Evolutionary conservation across 2,888 invertebrate genomes (phyloP), one percentile per base, ranked within the genome.

Genomic region (Heteropelma amictum): DNA sequence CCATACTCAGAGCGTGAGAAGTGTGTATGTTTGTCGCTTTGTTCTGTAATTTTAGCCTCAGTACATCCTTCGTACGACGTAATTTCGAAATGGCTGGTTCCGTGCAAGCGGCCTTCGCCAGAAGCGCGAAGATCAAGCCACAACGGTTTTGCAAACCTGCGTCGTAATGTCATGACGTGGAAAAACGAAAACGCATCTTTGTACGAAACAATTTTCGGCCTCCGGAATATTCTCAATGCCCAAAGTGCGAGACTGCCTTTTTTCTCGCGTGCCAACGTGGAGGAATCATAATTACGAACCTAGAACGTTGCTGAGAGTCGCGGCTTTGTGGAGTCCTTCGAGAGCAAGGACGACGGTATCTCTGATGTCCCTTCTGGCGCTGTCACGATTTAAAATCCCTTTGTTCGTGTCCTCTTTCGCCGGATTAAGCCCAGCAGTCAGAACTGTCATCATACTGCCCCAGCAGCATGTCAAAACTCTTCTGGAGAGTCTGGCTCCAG

Each of bases 241-340:
- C n/a, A n/a, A n/a, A n/a, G n/a, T n/a, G n/a, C n/a, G n/a, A n/a
- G n/a, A n/a, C n/a, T n/a, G n/a, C n/a, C n/a, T n/a, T n/a, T n/a
- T n/a, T n/a, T n/a, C n/a, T n/a, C n/a, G n/a, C n/a, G n/a, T n/a
- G n/a, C n/a, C n/a, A n/a, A n/a, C n/a, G n/a, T n/a, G n/a, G n/a
- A n/a, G n/a, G n/a, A n/a, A n/a, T n/a, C n/a, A n/a, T n/a, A n/a
- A n/a, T n/a, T 64, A 61, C 84, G 80, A 79, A 92, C 93, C 96
- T 72, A 98, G 90, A 1, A 94, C 93, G 86, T 97, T 98, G 89
- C 97, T 96, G 58, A 98, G 92, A 81, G 95, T 93, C 12, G 98
- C 97, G 17, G 97, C 97, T 92, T 95, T 96, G 87, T 97, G 97
- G 21, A 98, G 90, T 12, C 97, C 97, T 88, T 97, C 97, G 69